phyloP scores from a whole-genome alignment of 2,888 invertebrate species.

The Brachyptera risi region DNA sequence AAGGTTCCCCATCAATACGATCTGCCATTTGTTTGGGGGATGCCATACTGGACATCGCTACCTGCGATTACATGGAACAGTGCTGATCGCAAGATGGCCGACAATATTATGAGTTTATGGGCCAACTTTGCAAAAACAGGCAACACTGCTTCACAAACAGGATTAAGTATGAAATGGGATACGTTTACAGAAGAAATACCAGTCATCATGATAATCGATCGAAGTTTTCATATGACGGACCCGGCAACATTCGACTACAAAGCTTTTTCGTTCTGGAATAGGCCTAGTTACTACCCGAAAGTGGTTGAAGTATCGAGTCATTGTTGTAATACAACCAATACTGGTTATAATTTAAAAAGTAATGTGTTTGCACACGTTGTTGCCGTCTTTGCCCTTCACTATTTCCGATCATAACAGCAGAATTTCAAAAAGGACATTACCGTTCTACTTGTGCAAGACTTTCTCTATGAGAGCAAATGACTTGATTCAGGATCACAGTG shows the following conservation, averaged over 20 bases:
- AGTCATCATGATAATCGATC: slow-evolving; percentile 68
- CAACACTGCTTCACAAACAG: slow-evolving; percentile 56
- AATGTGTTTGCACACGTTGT: not conserved
- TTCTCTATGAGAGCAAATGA: no score
- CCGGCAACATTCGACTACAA: slow-evolving; percentile 65
- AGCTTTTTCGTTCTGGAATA: slow-evolving; percentile 78
- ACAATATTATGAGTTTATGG: slow-evolving; percentile 77
- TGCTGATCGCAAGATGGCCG: slow-evolving; percentile 72
- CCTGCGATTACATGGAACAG: slow-evolving; percentile 61
- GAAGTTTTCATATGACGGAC: slow-evolving; percentile 73
- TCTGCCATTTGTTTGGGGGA: slow-evolving; percentile 75
- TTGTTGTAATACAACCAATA: slow-evolving; percentile 61
- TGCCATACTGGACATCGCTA: slow-evolving; percentile 65
- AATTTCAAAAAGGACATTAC: no score
- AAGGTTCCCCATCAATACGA: slow-evolving; percentile 79
- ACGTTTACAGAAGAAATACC: slow-evolving; percentile 62
- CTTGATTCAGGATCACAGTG: no score
- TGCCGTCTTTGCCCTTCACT: not conserved
- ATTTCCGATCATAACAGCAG: not conserved
- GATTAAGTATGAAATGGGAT: slow-evolving; percentile 72
- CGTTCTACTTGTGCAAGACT: no score
- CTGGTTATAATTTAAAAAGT: not conserved
- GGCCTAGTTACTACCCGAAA: slow-evolving; percentile 76
- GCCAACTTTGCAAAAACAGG: slow-evolving; percentile 72
- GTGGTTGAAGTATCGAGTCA: slow-evolving; percentile 66